Evolutionary conservation across 2,113 vertebrate species (phyloP), one percentile per base, ranked within the genome.

Genomic region (Oceanites oceanicus): DNA sequence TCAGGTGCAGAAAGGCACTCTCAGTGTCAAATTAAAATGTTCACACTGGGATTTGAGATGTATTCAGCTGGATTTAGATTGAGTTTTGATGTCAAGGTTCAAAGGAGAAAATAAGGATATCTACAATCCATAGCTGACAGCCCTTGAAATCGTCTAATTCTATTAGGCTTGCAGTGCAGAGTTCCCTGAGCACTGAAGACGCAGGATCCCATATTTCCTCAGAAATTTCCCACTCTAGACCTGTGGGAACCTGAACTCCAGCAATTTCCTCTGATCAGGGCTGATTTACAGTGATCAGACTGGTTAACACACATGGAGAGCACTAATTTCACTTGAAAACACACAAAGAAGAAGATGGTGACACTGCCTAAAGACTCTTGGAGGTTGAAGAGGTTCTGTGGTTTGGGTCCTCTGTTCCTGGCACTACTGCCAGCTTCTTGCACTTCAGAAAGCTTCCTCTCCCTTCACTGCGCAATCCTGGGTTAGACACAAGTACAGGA

Each of bases 181-280:
- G 7, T 44, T 89, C 34, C 23, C 27, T 58, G 55, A 84, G 47
- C 52, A 63, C 11, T 2, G 2, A 65, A 83, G 76, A 56, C 1
- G 1, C 22, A 73, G 12, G 30, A 86, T 86, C 19, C 8, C 21
- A 30, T 0, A 0, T 42, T 74, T 47, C 25, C 17, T 81, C 73
- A 42, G 17, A 86, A 44, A 6, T 80, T 75, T 84, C 25, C 18
- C 15, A 49, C 29, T 45, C 45, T 45, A 81, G 25, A 67, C 21
- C 44, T 66, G 17, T 47, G 32, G 36, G 47, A 84, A 84, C 36
- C 21, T 66, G 45, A 83, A 72, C 27, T 49, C 45, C 55, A 74
- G 19, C 61, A 81, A 27, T 75, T 84, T 40, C 21, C 34, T 36
- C 49, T n/a, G 9, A 36, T 63, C 22, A 29, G 22, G 38, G 40